Evolutionary conservation across 2,797 vertebrate genomes (phyloP).

Genomic region (Hylomyscus alleni): DNA sequence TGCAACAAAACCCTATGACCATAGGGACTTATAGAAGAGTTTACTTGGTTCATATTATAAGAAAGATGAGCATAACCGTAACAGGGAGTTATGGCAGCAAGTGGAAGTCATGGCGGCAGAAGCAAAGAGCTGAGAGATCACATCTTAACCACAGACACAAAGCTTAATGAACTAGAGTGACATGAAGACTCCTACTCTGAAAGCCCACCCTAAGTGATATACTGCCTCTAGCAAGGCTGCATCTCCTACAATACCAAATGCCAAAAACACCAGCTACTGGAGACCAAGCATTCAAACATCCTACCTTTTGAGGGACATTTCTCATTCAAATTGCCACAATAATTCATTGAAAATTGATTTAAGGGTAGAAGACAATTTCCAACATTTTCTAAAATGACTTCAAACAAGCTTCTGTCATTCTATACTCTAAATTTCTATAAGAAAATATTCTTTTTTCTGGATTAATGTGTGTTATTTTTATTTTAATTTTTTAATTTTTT

Average conservation of each 20-base stretch:
- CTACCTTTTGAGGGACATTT: not conserved
- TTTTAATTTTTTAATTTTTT: too few relatives aligned
- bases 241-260: not conserved
- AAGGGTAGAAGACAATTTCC: not conserved
- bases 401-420: not conserved
- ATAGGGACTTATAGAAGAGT: not conserved
- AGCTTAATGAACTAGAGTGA: too few relatives aligned
- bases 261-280: not conserved
- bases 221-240: not conserved
- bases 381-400: not conserved
- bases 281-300: not conserved
- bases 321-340: not conserved
- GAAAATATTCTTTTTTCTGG: not conserved
- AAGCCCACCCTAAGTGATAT: not conserved
- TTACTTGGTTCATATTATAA: not conserved
- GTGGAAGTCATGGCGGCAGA: not conserved
- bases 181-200: not conserved
- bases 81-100: not conserved
- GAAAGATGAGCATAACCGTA: not conserved
- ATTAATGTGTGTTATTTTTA: too few relatives aligned
- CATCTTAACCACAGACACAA: not conserved
- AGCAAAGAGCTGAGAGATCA: not conserved
- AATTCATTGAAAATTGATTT: not conserved
- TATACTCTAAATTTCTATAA: not conserved
- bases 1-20: not conserved